A percentile compares a stretch with the other conserved stretches of the same genome.
These are phyloP conservation scores for Poicephalus gulielmi DNA, from an alignment of 2,113 vertebrate species.

Conservation along the genomic window DNA sequence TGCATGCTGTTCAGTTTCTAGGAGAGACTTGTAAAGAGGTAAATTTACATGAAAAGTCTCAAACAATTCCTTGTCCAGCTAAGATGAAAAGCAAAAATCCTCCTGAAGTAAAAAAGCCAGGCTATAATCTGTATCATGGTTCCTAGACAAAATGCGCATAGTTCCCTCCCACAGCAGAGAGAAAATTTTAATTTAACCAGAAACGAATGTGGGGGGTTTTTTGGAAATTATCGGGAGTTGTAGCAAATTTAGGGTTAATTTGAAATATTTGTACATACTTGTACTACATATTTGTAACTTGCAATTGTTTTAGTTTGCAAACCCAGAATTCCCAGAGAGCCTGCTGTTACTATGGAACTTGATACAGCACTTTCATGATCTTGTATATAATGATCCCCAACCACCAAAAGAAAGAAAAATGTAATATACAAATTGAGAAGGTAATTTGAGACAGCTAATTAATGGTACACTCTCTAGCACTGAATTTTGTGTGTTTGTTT, in stretches of 20 bases:
- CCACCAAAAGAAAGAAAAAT: conserved; percentile 46
- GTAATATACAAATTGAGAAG: conserved; percentile 35
- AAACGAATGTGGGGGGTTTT: neutral
- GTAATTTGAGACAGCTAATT: conserved; percentile 65
- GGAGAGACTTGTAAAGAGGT: neutral
- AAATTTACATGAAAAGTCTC: neutral
- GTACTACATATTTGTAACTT: neutral
- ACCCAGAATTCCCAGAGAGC: conserved; percentile 28
- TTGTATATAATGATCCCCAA: conserved; percentile 44
- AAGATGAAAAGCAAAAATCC: neutral
- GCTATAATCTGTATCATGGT: neutral
- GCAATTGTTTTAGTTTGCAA: conserved; percentile 40
- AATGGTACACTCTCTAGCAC: conserved; percentile 1
- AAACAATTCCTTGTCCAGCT: neutral
- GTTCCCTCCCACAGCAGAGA: neutral
- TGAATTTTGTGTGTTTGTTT: conserved; percentile 10
- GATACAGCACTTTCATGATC: conserved; percentile 1
- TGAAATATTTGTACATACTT: neutral
- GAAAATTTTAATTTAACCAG: neutral
- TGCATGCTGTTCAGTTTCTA: neutral
- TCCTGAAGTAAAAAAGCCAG: neutral
- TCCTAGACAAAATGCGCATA: neutral
- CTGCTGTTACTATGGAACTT: conserved; percentile 30
- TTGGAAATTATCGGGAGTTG: conserved; percentile 1
- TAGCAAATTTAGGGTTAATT: conserved; percentile 36